Conservation (phyloP, 2,113 vertebrate species). For the western clawed frog (Xenopus tropicalis) region DNA sequence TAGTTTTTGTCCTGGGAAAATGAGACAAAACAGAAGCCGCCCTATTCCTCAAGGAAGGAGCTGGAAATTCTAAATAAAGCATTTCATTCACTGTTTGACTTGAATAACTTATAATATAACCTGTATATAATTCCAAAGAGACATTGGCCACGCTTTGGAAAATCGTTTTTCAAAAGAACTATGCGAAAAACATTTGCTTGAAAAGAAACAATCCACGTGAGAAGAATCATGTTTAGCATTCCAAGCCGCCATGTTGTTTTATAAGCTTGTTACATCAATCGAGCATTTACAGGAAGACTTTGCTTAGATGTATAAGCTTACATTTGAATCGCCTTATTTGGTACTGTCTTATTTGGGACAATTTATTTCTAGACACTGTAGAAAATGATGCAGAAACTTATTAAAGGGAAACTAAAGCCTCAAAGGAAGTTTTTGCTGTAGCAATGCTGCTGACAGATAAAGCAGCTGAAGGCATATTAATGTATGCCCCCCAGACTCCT, state of each 20-base stretch:
- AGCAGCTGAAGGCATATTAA: background rate
- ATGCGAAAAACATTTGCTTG: background rate
- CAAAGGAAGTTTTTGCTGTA: too few species aligned
- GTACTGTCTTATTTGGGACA: background rate
- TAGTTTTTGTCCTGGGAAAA: background rate
- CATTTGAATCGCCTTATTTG: background rate
- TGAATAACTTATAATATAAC: conserved; percentile 8
- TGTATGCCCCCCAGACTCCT: too few species aligned
- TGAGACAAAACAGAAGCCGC: conserved; percentile 3
- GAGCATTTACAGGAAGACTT: background rate
- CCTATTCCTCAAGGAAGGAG: background rate
- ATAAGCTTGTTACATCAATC: background rate
- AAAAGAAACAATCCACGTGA: background rate
- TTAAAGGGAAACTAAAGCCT: too few species aligned
- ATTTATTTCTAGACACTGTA: background rate
- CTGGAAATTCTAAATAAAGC: conserved; percentile 24
- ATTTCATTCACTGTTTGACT: background rate
- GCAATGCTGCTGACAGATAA: too few species aligned
- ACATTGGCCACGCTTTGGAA: conserved; percentile 2
- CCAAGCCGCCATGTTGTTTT: background rate
- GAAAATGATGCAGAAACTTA: background rate
- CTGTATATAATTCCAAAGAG: conserved; percentile 20
- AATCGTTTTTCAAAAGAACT: conserved; percentile 8
- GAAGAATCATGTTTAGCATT: background rate
- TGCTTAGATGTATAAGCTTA: background rate